Evolutionary conservation across 2,797 vertebrate genomes (phyloP), one percentile per base, ranked within the genome.

Genomic region (Mycteria americana): DNA sequence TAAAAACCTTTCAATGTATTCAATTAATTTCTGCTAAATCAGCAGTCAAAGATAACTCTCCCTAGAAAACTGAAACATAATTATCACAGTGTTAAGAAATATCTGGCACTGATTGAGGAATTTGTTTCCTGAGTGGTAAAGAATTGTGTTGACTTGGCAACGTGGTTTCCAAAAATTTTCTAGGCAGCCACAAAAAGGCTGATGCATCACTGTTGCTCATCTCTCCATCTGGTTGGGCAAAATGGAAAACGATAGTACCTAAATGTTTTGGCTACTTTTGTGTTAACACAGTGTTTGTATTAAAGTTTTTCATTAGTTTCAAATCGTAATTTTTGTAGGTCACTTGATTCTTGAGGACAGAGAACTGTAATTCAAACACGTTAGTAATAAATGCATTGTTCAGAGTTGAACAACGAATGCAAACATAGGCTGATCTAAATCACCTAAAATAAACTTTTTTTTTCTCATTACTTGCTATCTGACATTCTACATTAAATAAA

Each of bases 11-110:
- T 92, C 67, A 88, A 28, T 25, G 27, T 65, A 9, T 79, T 79
- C 39, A 76, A 77, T 65, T 85, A 77, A 88, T 72, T 93, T 92
- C 68, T 95, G 94, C 88, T 90, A 96, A 85, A 78, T 94, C 94
- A 88, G 87, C 93, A 91, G 81, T 80, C 65, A 85, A 85, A 86
- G 68, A 89, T 45, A 91, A 84, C 10, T 68, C 48, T 80, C 87
- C 67, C 37, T 69, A 88, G 43, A 91, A 96, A 95, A 92, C n/a
- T 45, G 80, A 93, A 95, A 86, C 48, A 68, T 81, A 90, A 90
- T 95, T 89, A 92, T 72, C 80, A 81, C 35, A 79, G 69, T 24
- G 46, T 57, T 92, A 92, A 93, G 87, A 88, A 78, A 76, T 78
- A 76, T 85, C 63, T 95, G 93, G 92, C 90, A 96, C 50, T 65